Evolutionary conservation across 37 sponge, comb jelly and placozoan species (phyloP).

Genomic region (Beroe forskalii): DNA sequence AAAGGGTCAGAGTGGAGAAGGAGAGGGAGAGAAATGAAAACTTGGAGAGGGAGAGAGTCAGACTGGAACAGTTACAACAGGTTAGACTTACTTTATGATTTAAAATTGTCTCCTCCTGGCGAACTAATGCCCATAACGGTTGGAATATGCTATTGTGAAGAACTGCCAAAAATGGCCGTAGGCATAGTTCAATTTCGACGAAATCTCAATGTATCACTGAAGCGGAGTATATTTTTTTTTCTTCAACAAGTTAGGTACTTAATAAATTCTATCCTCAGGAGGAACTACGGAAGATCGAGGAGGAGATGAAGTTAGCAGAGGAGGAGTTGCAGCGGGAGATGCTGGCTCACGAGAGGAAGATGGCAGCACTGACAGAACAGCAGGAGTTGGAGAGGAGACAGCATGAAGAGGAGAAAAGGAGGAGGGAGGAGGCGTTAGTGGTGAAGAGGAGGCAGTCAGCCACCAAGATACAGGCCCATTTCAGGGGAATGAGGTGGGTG

Average conservation of each 20-base stretch:
- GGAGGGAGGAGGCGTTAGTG: background rate
- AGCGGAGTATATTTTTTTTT: too few relatives aligned
- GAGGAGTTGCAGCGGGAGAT: constrained; percentile 28
- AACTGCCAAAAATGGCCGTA: too few relatives aligned
- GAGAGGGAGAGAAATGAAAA: background rate
- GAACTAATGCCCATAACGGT: too few relatives aligned
- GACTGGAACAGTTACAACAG: constrained; percentile 20
- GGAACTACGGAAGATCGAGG: constrained; percentile 40
- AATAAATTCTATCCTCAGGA: too few relatives aligned
- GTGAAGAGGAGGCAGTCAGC: background rate
- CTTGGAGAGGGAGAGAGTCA: background rate
- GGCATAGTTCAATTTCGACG: background rate
- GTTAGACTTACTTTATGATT: too few relatives aligned
- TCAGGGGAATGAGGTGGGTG: constrained; percentile 34
- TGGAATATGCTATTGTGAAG: too few relatives aligned
- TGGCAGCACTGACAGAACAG: background rate
- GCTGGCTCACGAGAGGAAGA: constrained; percentile 3
- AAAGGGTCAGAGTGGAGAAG: background rate
- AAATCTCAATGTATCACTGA: too few relatives aligned
- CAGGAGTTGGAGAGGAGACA: background rate
- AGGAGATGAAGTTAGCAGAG: constrained; percentile 41
- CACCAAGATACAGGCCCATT: background rate
- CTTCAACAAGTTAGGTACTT: too few relatives aligned
- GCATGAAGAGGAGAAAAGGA: background rate
- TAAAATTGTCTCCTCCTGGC: too few relatives aligned